Evolutionary conservation across 2,797 vertebrate species (phyloP).

Genomic region (Enteromius afrohamiltoni): DNA sequence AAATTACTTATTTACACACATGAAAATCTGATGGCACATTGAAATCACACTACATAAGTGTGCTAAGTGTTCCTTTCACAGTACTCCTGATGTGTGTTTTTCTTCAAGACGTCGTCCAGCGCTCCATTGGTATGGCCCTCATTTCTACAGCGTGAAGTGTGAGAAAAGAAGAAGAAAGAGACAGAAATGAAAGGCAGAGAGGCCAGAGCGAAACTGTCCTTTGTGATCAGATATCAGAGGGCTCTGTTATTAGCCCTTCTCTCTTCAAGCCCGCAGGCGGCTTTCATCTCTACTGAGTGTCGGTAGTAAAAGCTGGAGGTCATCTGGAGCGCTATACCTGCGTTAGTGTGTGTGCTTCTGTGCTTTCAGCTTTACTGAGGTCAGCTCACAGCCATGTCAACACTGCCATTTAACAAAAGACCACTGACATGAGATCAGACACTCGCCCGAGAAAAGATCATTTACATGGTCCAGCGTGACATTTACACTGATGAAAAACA

Average conservation of each 20-base stretch:
- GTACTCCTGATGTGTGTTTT: not conserved
- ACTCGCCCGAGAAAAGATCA: conserved; percentile 34
- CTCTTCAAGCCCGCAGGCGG: conserved; percentile 30
- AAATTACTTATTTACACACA: not conserved
- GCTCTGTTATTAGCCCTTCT: conserved; percentile 47
- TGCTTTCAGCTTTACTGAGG: conserved; percentile 37
- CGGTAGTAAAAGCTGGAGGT: conserved; percentile 54
- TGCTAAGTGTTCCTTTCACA: conserved; percentile 4
- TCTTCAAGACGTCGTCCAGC: not conserved
- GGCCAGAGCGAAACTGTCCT: conserved; percentile 36
- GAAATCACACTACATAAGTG: not conserved
- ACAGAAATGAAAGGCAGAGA: conserved; percentile 47
- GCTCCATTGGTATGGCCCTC: not conserved
- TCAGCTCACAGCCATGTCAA: conserved; percentile 46
- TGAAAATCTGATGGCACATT: not conserved
- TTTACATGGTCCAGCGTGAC: conserved; percentile 34
- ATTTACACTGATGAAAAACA: conserved; percentile 52
- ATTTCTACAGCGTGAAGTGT: not conserved
- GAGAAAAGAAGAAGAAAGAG: conserved; percentile 47
- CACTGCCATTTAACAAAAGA: conserved; percentile 41
- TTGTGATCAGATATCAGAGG: conserved; percentile 55
- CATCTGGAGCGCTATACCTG: conserved; percentile 45
- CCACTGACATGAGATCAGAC: conserved; percentile 40
- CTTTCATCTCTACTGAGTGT: conserved; percentile 60
- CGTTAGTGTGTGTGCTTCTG: conserved; percentile 18